phyloP scores from a whole-genome alignment of 2,113 vertebrate genomes.

The Lamprologus speciosus region DNA sequence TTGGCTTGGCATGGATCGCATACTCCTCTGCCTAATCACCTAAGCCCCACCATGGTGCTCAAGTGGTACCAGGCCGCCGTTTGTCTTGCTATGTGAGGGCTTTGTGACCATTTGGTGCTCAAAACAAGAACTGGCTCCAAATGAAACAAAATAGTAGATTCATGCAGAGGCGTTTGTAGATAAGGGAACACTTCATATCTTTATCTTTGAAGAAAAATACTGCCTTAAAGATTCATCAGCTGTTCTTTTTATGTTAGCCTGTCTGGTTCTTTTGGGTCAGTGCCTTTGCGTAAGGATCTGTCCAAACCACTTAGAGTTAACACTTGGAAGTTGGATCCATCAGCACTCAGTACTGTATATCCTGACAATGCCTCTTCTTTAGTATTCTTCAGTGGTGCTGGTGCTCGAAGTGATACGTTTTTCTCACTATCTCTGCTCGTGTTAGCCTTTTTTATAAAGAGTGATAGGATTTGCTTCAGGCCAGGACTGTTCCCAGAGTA shows the following conservation, averaged over 20 bases:
- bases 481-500: background rate
- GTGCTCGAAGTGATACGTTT: background rate
- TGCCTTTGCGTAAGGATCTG: background rate
- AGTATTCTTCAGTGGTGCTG: background rate
- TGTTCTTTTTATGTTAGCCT: background rate
- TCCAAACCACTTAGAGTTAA: background rate
- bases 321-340: background rate
- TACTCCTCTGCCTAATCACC: slow-evolving; percentile 21
- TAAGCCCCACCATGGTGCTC: background rate
- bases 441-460: background rate
- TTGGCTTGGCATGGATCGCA: slow-evolving; percentile 51
- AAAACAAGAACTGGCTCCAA: background rate
- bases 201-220: background rate
- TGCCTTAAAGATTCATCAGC: background rate
- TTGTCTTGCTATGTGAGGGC: background rate
- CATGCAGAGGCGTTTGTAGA: background rate
- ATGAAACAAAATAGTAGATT: background rate
- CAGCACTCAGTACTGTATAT: background rate
- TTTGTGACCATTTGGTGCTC: slow-evolving; percentile 9
- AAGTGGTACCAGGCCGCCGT: background rate
- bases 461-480: background rate
- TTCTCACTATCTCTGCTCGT: background rate
- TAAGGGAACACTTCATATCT: background rate
- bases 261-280: background rate
- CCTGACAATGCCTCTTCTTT: background rate